Conservation (phyloP, 1,140 invertebrate genomes). For the Alviniconcha marisindica region DNA sequence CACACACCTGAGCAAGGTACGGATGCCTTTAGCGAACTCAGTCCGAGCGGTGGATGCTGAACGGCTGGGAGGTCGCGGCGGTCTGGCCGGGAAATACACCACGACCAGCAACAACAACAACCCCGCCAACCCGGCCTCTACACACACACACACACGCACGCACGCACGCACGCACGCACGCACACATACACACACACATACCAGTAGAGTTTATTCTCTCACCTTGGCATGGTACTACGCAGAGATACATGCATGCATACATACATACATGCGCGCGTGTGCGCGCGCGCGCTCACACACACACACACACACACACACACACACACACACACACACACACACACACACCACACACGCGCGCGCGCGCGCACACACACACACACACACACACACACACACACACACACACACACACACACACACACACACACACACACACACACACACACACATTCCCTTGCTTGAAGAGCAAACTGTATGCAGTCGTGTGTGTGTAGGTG, state of each 20-base stretch:
- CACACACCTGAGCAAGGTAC: conserved; percentile 42
- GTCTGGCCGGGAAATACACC: conserved; percentile 55
- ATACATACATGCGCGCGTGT: neutral
- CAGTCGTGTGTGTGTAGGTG: too few species aligned
- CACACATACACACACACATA: neutral
- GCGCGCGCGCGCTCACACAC: neutral
- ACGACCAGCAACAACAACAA: conserved; percentile 41
- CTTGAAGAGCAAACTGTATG: neutral
- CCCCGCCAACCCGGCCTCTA: conserved; percentile 40
- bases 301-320: too few species aligned
- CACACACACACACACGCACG: neutral
- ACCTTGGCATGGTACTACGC: too few species aligned
- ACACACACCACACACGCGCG: too few species aligned
- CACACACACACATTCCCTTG: neutral
- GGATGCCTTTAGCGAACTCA: conserved; percentile 44
- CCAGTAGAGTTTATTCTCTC: too few species aligned
- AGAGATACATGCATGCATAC: conserved; percentile 37
- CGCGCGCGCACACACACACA: conserved; percentile 5
- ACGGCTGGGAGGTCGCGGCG: conserved; percentile 51
- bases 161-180: neutral
- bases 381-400: conserved; percentile 1
- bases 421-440: neutral
- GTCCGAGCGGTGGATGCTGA: conserved; percentile 49
- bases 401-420: neutral
- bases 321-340: neutral